These are phyloP conservation scores for Diabrotica undecimpunctata DNA, from an alignment of 1,140 invertebrate genomes.

Conservation along the genomic window DNA sequence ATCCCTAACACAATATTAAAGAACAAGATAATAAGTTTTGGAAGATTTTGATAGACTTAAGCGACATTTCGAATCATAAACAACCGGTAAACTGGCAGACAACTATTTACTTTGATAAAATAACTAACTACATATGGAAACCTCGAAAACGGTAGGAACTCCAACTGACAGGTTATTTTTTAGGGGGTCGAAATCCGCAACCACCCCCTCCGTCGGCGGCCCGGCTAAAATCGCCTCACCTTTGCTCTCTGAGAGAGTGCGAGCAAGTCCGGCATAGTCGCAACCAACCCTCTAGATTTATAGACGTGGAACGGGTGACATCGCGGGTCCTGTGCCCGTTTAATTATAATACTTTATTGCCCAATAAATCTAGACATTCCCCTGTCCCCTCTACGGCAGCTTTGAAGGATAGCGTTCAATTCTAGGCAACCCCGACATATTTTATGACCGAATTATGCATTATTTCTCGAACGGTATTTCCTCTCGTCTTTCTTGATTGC, in stretches of 20 bases:
- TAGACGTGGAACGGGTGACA: conserved; percentile 43
- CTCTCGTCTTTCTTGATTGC: conserved; percentile 33
- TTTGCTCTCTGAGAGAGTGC: conserved; percentile 35
- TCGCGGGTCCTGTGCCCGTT: conserved; percentile 46
- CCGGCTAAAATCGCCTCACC: conserved; percentile 29
- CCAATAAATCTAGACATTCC: conserved; percentile 47
- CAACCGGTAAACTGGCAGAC: too few relatives aligned
- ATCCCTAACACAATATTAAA: too few relatives aligned
- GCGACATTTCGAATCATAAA: too few relatives aligned
- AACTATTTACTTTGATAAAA: too few relatives aligned
- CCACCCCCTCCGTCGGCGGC: background rate
- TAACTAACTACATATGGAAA: too few relatives aligned
- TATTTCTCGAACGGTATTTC: conserved; percentile 38
- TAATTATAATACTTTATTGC: conserved; percentile 52
- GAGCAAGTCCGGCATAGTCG: conserved; percentile 21
- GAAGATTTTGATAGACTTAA: too few relatives aligned
- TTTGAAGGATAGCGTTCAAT: conserved; percentile 51
- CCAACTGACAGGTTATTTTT: too few relatives aligned
- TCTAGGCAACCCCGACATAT: conserved; percentile 48
- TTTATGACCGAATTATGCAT: conserved; percentile 52
- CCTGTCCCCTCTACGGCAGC: conserved; percentile 36
- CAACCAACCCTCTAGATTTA: conserved; percentile 39
- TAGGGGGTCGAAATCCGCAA: too few relatives aligned
- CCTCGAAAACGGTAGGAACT: too few relatives aligned
- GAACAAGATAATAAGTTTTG: too few relatives aligned